Evolutionary conservation across 2,797 vertebrate species (phyloP).

Genomic region (Heliangelus exortis): DNA sequence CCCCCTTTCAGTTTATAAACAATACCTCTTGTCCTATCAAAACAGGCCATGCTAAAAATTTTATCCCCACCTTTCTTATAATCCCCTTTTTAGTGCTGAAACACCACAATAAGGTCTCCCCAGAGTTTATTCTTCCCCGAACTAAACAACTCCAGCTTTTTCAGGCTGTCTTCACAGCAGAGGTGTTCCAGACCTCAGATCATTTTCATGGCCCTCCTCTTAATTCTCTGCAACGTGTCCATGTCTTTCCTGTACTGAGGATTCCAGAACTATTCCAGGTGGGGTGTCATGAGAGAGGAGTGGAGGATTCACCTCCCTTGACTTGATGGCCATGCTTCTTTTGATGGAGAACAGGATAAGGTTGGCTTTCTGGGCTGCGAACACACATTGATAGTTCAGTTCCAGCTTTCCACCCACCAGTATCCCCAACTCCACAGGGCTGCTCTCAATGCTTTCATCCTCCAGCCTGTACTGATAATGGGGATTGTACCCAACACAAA

Average conservation of each 20-base stretch:
- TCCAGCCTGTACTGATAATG: not conserved
- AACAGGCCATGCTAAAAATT: not conserved
- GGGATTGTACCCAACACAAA: not conserved
- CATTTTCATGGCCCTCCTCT: not conserved
- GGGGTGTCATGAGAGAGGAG: not conserved
- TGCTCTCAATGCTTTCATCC: not conserved
- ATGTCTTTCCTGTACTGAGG: not conserved
- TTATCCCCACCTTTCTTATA: not conserved
- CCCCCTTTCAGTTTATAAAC: not conserved
- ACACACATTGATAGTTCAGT: accelerated
- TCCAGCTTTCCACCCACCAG: not conserved
- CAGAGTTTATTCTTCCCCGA: not conserved
- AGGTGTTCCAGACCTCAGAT: not conserved
- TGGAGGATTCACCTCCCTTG: accelerated
- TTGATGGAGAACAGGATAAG: accelerated
- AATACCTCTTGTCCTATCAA: not conserved
- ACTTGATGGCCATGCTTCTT: not conserved
- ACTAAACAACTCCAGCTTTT: not conserved
- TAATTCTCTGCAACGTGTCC: accelerated
- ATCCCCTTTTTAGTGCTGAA: not conserved
- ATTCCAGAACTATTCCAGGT: not conserved
- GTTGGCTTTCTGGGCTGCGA: not conserved
- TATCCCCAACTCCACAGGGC: not conserved
- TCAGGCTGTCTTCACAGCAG: not conserved
- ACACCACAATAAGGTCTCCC: not conserved